Evolutionary conservation across 2,797 vertebrate species (phyloP), one percentile per base, ranked within the genome.

Genomic region (Gobionotothen gibberifrons): DNA sequence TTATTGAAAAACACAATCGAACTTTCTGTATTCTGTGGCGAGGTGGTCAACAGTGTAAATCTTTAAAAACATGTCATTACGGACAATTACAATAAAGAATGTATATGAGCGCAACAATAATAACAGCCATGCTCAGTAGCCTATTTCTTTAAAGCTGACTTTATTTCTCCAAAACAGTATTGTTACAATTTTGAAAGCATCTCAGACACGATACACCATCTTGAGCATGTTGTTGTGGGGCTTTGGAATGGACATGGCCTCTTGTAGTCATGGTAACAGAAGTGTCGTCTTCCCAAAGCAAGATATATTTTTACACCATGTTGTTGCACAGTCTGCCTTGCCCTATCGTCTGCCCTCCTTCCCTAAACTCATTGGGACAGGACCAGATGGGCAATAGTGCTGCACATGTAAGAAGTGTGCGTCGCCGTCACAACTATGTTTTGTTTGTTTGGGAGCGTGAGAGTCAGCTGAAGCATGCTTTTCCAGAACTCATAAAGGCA

Each of bases 231-330:
- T 82, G 86, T 84, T 85, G 72, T 73, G 32, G 54, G 47, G n/a
- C 51, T 81, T 43, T 4, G 72, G 52, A 64, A 69, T 71, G 66
- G 80, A 79, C 13, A 13, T 47, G 78, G 69, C 81, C 79, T 77
- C 68, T 22, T 56, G 86, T 56, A 74, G 76, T 79, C 87, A 85
- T 61, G 76, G 76, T 80, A 82, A 81, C 74, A 72, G 39, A 48
- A 79, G 90, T 87, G 78, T 93, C 89, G 8, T 63, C 83, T 93
- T 93, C 87, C 92, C 77, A 77, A 74, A 84, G 74, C 87, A 43
- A 68, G 85, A 63, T 90, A 66, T 92, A 94, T 93, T 93, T 93
- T 91, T 91, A 92, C 82, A 79, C 76, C 52, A 8, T 89, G 90
- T 91, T 92, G 86, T 87, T 87, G 85, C 79, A 82, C 69, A 65